Base-by-base conservation (phyloP, 2,797 vertebrate species). In the Rhinogobio ventralis region DNA sequence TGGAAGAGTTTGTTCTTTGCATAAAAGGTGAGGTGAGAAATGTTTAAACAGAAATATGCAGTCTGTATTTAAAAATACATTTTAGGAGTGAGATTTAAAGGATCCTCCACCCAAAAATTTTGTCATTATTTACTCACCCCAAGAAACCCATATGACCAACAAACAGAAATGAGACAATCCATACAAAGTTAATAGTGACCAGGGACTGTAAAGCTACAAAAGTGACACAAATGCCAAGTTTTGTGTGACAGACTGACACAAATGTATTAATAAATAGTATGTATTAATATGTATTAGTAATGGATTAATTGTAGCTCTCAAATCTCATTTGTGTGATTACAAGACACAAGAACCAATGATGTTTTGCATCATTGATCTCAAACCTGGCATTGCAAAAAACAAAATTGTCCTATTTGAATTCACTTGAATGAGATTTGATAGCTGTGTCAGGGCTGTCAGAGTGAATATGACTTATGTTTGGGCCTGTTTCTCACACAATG, bases 1-100 rank as follows among this genome's bases (percentile, higher is more conserved):
- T 79, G 74, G 19, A 20, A 55, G 55, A 62, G 28, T 73, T 66
- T 64, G 33, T 82, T 76, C n/a, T 76, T 68, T 51, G 71, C 9
- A 7, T 45, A 62, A 9, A n/a, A 30, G 55, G 46, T 28, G 23
- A 57, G 23, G 7, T 46, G 46, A 62, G 46, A 83, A 49, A 75
- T 66, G 19, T 84, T 66, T 75, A 79, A 67, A 79, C 11, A 45
- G 51, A n/a, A 11, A 57, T 77, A 64, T 57, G 7, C 45, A 33
- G 28, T 7, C 9, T 62, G 5, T 7, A 51, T 53, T 62, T 83
- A 28, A 66, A 76, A 55, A 75, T 23, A 76, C 17, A 74, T 51
- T 33, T 5, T n/a, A 68, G 15, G 2, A 51, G 46, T 2, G 7
- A 33, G 13, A 55, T 46, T 66, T 79, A 46, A 64, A 66, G 25